A percentile compares a stretch with the other conserved stretches of the same genome.
phyloP scores from a whole-genome alignment of 2,888 invertebrate species.

The Mechanitis mazaeus region DNA sequence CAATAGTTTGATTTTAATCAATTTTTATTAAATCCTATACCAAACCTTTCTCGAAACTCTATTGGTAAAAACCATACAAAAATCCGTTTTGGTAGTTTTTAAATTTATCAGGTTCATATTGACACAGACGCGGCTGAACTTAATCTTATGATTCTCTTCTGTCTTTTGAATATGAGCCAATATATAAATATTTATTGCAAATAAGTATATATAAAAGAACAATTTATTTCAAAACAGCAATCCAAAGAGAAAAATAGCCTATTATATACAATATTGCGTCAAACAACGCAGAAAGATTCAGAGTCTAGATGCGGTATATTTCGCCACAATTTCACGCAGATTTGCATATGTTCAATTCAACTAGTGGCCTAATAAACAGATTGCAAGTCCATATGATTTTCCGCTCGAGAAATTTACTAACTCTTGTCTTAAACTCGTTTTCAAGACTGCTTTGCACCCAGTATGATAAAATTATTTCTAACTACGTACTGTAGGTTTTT shows the following conservation, averaged over 20 bases:
- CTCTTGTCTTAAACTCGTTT: constrained; percentile 19
- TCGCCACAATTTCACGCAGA: constrained; percentile 49
- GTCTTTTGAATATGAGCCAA: not conserved
- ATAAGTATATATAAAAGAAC: not conserved
- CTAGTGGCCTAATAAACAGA: constrained; percentile 49
- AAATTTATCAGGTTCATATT: too few relatives aligned
- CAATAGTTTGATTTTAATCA: too few relatives aligned
- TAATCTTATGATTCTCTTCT: too few relatives aligned
- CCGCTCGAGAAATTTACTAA: constrained; percentile 37
- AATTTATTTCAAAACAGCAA: not conserved
- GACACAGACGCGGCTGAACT: too few relatives aligned
- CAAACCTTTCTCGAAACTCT: too few relatives aligned
- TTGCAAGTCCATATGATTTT: constrained; percentile 55
- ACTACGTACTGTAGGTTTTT: constrained; percentile 4
- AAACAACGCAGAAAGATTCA: constrained; percentile 16
- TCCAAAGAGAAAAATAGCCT: constrained; percentile 4
- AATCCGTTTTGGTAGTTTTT: too few relatives aligned
- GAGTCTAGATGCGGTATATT: constrained; percentile 25
- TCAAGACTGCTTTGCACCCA: constrained; percentile 15
- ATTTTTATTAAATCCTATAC: too few relatives aligned
- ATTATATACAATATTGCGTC: constrained; percentile 11
- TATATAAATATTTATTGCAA: not conserved
- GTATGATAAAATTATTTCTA: constrained; percentile 9
- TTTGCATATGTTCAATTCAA: constrained; percentile 40
- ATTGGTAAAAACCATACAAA: too few relatives aligned